Percentiles rank a stretch among this genome's conserved stretches.
phyloP scores from a whole-genome alignment of 2,113 vertebrate species.

The Sander lucioperca region DNA sequence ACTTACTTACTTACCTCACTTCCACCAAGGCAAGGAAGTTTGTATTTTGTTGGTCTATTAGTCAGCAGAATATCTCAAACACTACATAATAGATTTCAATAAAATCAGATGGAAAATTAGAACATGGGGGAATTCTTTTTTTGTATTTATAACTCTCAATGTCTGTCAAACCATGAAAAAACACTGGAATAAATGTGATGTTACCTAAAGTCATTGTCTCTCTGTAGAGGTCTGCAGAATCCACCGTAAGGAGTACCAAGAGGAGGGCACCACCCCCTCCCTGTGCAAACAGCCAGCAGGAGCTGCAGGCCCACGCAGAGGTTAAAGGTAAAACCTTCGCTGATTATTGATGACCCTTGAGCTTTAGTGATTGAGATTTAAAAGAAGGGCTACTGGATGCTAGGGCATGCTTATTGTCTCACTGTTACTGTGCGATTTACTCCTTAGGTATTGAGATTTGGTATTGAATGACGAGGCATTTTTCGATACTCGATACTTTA shows the following conservation, averaged over 20 bases:
- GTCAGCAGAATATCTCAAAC: too few relatives aligned
- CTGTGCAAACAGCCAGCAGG: slow-evolving; percentile 25
- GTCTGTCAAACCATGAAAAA: neutral
- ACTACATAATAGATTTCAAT: neutral
- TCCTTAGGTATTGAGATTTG: too few relatives aligned
- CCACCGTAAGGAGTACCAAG: slow-evolving; percentile 89
- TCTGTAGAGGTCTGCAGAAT: slow-evolving; percentile 76
- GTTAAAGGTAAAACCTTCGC: slow-evolving; percentile 59
- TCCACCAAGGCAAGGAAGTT: too few relatives aligned
- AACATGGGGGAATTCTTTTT: neutral
- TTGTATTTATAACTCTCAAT: neutral
- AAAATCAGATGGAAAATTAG: neutral
- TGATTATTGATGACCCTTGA: neutral
- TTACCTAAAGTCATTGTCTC: neutral
- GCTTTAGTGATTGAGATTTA: neutral
- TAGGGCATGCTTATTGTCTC: too few relatives aligned
- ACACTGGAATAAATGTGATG: neutral
- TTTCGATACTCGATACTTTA: too few relatives aligned
- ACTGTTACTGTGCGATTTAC: too few relatives aligned
- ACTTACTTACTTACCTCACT: too few relatives aligned
- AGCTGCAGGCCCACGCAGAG: slow-evolving; percentile 23
- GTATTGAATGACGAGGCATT: too few relatives aligned
- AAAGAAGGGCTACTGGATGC: neutral
- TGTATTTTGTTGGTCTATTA: too few relatives aligned
- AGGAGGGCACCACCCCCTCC: slow-evolving; percentile 91